These are phyloP conservation scores for Drosophila nikananu DNA, from an alignment of 1,140 invertebrate genomes.

Conservation along the genomic window DNA sequence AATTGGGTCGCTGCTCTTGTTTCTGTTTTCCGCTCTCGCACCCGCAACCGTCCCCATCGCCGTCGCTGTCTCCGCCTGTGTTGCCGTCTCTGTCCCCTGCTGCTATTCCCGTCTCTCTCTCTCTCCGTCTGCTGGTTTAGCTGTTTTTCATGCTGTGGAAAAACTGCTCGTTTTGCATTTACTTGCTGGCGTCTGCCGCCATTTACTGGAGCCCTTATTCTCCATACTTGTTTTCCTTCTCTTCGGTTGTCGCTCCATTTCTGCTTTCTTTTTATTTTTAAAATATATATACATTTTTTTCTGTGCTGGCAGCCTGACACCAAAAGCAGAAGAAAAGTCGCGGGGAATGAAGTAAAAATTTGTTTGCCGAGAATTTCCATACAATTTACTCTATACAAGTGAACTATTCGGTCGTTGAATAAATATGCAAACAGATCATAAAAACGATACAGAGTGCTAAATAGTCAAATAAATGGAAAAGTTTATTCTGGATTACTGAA, in stretches of 20 bases:
- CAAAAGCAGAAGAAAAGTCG: slow-evolving; percentile 24
- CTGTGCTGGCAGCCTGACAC: slow-evolving; percentile 43
- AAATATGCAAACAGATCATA: slow-evolving; percentile 37
- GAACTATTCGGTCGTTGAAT: slow-evolving; percentile 35
- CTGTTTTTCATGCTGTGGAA: slow-evolving; percentile 43
- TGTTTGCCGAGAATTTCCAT: slow-evolving; percentile 47
- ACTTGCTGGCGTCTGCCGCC: slow-evolving; percentile 70
- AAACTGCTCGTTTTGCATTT: slow-evolving; percentile 69
- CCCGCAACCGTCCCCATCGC: slow-evolving; percentile 8
- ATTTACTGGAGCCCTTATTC: slow-evolving; percentile 60
- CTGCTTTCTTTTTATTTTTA: background rate
- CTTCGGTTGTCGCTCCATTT: slow-evolving; percentile 37
- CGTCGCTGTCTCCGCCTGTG: slow-evolving; percentile 22
- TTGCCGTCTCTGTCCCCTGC: slow-evolving; percentile 33
- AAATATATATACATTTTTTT: slow-evolving; percentile 5
- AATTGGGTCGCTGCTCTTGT: slow-evolving; percentile 72
- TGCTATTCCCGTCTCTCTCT: slow-evolving; percentile 35
- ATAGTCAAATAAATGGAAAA: background rate
- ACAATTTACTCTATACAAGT: slow-evolving; percentile 46
- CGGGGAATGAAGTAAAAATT: slow-evolving; percentile 23
- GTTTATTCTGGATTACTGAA: background rate
- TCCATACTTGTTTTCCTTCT: slow-evolving; percentile 38
- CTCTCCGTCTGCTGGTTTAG: slow-evolving; percentile 32
- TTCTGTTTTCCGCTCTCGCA: slow-evolving; percentile 36
- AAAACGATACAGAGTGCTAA: slow-evolving; percentile 24